These are phyloP conservation scores for Sylvietta virens DNA, from an alignment of 2,113 vertebrate species.

Conservation along the genomic window DNA sequence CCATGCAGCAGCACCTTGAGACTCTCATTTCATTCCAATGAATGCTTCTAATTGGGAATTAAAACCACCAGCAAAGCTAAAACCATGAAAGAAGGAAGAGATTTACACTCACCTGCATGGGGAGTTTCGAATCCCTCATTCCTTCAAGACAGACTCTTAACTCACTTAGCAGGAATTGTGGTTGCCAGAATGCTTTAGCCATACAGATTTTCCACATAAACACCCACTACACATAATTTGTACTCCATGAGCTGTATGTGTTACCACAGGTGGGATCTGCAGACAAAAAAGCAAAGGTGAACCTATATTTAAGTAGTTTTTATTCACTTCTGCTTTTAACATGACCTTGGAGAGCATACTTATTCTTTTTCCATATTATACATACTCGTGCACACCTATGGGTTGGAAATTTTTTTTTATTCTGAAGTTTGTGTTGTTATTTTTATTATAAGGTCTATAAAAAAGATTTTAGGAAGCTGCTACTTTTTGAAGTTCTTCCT, in stretches of 20 bases:
- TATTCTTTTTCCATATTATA: not conserved
- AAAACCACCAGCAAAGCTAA: slow-evolving; percentile 24
- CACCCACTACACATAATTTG: not conserved
- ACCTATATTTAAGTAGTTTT: not conserved
- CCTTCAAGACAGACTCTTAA: slow-evolving; percentile 1
- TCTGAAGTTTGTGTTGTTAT: not conserved
- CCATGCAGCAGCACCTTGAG: not conserved
- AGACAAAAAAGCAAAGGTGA: not conserved
- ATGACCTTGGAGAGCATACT: not conserved
- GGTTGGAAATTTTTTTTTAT: not conserved
- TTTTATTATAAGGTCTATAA: not conserved
- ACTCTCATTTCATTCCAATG: not conserved
- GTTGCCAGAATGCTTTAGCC: not conserved
- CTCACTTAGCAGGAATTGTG: not conserved
- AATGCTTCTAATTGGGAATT: not conserved
- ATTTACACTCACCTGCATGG: slow-evolving; percentile 19
- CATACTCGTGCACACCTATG: not conserved
- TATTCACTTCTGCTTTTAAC: not conserved
- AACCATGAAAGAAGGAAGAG: slow-evolving; percentile 13
- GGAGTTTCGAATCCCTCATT: not conserved
- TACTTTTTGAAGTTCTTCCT: not conserved
- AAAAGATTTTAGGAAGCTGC: not conserved
- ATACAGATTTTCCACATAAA: not conserved
- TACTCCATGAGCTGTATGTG: not conserved
- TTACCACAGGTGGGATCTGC: not conserved